These are phyloP conservation scores for Ophiodon elongatus DNA, from an alignment of 2,113 vertebrate genomes.

Conservation along the genomic window DNA sequence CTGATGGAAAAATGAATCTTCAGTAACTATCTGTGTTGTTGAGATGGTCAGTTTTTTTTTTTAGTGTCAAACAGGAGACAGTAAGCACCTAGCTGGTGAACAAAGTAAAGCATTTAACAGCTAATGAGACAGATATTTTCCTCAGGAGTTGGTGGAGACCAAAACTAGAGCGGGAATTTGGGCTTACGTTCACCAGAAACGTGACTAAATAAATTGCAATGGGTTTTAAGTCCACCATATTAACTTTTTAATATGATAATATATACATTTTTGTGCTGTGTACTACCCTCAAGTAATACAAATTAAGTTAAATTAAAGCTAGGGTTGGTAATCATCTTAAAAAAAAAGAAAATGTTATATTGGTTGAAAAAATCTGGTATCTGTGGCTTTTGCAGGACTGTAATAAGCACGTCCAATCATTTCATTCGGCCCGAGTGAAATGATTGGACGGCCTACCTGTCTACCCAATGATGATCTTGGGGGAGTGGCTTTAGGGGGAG, in stretches of 20 bases:
- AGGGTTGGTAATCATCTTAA: too few species aligned
- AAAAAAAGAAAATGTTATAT: too few species aligned
- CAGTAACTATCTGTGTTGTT: background rate
- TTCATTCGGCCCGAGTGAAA: too few species aligned
- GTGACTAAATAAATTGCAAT: background rate
- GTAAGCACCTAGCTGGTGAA: background rate
- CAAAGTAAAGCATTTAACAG: background rate
- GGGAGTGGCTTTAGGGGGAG: too few species aligned
- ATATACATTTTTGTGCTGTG: background rate
- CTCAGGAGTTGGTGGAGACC: background rate
- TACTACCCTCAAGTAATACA: background rate
- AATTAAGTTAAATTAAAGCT: too few species aligned
- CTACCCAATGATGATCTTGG: too few species aligned
- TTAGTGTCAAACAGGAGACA: background rate
- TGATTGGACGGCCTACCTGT: too few species aligned
- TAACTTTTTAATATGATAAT: background rate
- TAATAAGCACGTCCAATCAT: too few species aligned
- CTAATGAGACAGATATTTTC: background rate
- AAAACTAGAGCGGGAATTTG: too few species aligned
- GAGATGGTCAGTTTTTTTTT: background rate
- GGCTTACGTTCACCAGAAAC: background rate
- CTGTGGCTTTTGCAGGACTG: too few species aligned
- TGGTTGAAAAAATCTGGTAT: too few species aligned
- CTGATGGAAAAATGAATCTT: constrained; percentile 9
- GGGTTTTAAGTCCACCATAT: background rate